Percentiles rank a stretch among this genome's conserved stretches.
phyloP scores from a whole-genome alignment of 2,113 vertebrate genomes.

The Climacteris rufus region DNA sequence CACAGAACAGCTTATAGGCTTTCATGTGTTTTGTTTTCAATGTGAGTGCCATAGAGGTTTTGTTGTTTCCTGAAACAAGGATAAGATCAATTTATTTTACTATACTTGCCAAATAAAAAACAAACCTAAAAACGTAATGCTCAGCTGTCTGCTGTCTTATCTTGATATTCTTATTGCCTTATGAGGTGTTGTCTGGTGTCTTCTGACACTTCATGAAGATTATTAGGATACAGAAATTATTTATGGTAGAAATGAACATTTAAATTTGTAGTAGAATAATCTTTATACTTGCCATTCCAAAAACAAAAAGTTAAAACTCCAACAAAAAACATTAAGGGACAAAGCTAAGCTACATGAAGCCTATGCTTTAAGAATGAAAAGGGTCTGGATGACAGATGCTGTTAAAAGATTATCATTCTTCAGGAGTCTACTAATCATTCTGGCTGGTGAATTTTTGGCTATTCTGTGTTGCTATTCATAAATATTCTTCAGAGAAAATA shows the following conservation, averaged over 20 bases:
- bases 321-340: background rate
- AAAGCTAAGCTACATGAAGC: background rate
- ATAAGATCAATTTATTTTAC: background rate
- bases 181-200: background rate
- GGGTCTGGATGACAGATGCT: background rate
- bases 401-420: background rate
- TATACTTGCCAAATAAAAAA: background rate
- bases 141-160: background rate
- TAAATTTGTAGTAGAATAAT: background rate
- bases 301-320: background rate
- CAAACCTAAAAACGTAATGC: background rate
- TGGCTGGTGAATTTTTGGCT: background rate
- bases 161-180: background rate
- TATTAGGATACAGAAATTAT: background rate
- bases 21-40: background rate
- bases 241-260: background rate
- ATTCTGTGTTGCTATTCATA: background rate
- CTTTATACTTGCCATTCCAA: background rate
- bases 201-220: background rate
- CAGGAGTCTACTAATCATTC: background rate
- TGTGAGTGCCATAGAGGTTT: background rate
- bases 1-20: background rate
- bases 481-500: background rate
- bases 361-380: background rate
- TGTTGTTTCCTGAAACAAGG: background rate